Conservation (phyloP, 2,888 invertebrate genomes). For the Fragum sueziense region DNA sequence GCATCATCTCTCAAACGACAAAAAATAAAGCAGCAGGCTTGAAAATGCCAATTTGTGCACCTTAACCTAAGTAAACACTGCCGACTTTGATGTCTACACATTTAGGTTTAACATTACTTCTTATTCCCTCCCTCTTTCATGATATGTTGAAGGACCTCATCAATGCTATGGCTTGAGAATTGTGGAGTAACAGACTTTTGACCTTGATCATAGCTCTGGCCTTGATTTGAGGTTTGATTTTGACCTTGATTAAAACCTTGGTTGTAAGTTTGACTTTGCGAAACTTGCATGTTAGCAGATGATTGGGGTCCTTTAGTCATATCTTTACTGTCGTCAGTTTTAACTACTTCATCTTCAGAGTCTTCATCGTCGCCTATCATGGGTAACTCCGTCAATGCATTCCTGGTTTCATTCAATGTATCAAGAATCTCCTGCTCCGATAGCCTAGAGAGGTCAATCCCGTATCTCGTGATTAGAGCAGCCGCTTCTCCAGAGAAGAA, state of each 20-base stretch:
- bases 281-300: not conserved
- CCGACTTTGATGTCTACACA: too few relatives aligned
- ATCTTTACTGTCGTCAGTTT: not conserved
- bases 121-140: conserved; percentile 9
- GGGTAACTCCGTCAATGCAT: conserved; percentile 1
- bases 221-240: not conserved
- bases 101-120: too few relatives aligned
- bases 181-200: too few relatives aligned
- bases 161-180: conserved; percentile 5
- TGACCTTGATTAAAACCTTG: not conserved
- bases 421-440: conserved; percentile 38
- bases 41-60: too few relatives aligned
- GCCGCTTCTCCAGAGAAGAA: conserved; percentile 46
- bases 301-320: not conserved
- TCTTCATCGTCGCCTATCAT: conserved; percentile 22
- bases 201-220: not conserved
- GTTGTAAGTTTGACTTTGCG: not conserved
- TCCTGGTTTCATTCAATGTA: conserved; percentile 29
- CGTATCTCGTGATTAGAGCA: conserved; percentile 43
- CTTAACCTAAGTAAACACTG: too few relatives aligned
- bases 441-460: conserved; percentile 34
- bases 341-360: not conserved
- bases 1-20: too few relatives aligned
- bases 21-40: too few relatives aligned
- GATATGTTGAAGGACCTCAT: conserved; percentile 5